A percentile compares a stretch with the other conserved stretches of the same genome.
These are phyloP conservation scores for Metridium senile DNA, from an alignment of 92 coral and sea anemone genomes.

Conservation along the genomic window DNA sequence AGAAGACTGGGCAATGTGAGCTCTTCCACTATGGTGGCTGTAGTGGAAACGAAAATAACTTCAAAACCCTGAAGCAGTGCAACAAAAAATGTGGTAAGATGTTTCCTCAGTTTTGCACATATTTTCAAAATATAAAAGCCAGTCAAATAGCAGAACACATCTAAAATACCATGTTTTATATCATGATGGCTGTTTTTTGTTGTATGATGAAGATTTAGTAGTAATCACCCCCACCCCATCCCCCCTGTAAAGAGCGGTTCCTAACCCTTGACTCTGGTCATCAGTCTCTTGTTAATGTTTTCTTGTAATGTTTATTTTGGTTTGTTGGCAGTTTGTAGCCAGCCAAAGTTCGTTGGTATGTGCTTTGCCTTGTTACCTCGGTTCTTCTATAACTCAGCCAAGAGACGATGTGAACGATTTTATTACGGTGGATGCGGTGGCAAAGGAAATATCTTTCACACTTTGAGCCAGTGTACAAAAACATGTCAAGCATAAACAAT, in stretches of 20 bases:
- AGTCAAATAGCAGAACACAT: too few species aligned
- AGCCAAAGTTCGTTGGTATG: neutral
- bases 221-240: too few species aligned
- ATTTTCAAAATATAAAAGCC: neutral
- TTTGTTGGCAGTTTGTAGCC: neutral
- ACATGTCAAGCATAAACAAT: too few species aligned
- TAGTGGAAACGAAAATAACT: slow-evolving; percentile 34
- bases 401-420: slow-evolving; percentile 16
- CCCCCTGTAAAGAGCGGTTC: too few species aligned
- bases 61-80: slow-evolving; percentile 26
- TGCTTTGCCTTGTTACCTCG: slow-evolving; percentile 13
- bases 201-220: too few species aligned
- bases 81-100: neutral
- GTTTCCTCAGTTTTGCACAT: neutral
- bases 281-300: too few species aligned
- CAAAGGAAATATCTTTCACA: slow-evolving; percentile 21
- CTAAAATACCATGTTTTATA: too few species aligned
- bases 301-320: too few species aligned
- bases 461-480: neutral
- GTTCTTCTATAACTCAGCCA: slow-evolving; percentile 10
- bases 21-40: slow-evolving; percentile 25
- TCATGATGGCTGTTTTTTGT: too few species aligned
- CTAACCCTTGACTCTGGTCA: too few species aligned
- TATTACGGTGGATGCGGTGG: slow-evolving; percentile 32
- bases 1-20: slow-evolving; percentile 21